Evolutionary conservation across 2,797 vertebrate genomes (phyloP).

Genomic region (Melanotaenia pygmaea): DNA sequence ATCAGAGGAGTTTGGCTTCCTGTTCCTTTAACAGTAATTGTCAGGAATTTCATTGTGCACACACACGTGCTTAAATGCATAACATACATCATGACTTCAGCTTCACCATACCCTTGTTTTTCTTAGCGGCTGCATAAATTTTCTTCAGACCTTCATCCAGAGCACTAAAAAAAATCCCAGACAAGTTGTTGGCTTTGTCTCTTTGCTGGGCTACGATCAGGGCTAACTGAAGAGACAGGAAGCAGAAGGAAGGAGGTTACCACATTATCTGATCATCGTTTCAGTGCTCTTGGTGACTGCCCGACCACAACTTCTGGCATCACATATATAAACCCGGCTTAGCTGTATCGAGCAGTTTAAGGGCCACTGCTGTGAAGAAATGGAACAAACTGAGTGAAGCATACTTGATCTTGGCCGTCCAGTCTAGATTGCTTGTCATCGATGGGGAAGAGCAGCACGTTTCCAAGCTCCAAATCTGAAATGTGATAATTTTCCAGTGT

Average conservation of each 20-base stretch:
- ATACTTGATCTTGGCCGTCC: slow-evolving; percentile 87
- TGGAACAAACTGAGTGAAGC: slow-evolving; percentile 38
- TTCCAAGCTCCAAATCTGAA: slow-evolving; percentile 89
- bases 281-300: neutral
- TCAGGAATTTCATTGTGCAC: neutral
- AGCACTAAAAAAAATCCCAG: slow-evolving; percentile 88
- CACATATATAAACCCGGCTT: neutral
- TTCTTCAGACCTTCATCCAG: slow-evolving; percentile 91
- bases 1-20: neutral
- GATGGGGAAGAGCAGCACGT: slow-evolving; percentile 89
- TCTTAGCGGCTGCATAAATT: slow-evolving; percentile 86
- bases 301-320: slow-evolving; percentile 1
- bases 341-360: neutral
- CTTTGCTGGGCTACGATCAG: slow-evolving; percentile 91
- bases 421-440: slow-evolving; percentile 90
- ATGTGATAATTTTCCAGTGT: neutral
- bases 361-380: neutral
- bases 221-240: slow-evolving; percentile 84
- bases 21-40: neutral
- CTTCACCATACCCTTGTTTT: slow-evolving; percentile 81
- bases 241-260: slow-evolving; percentile 17
- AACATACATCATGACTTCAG: neutral
- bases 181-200: slow-evolving; percentile 86
- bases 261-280: neutral
- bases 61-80: neutral